Conservation (phyloP, 2,888 invertebrate genomes). For the Endotricha flammealis region DNA sequence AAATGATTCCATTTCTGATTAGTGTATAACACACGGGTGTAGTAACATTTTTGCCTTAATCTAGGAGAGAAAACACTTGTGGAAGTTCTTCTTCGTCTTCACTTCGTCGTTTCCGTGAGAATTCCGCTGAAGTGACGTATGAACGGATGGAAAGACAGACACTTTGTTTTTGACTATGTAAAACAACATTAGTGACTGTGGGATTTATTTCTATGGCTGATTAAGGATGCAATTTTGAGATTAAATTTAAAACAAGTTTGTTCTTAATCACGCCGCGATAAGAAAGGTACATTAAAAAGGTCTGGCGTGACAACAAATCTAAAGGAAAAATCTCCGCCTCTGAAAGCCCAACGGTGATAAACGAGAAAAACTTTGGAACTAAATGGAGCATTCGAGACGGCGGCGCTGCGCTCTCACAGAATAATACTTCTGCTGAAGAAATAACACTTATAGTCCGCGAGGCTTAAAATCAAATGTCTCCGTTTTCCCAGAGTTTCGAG, state of each 20-base stretch:
- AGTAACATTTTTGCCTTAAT: too few species aligned
- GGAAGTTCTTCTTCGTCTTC: too few species aligned
- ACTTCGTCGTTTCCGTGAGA: too few species aligned
- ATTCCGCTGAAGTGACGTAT: too few species aligned
- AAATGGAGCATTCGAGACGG: constrained; percentile 78
- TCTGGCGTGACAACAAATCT: constrained; percentile 79
- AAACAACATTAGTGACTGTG: too few species aligned
- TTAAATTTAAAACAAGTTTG: constrained; percentile 52
- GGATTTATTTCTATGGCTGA: too few species aligned
- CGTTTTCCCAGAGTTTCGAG: constrained; percentile 58
- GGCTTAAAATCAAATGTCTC: constrained; percentile 78
- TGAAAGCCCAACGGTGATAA: constrained; percentile 77
- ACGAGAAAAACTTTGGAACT: constrained; percentile 79
- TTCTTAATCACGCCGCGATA: constrained; percentile 70
- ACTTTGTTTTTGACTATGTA: too few species aligned
- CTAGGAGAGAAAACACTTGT: too few species aligned
- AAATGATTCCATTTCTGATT: too few species aligned
- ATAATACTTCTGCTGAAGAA: constrained; percentile 76
- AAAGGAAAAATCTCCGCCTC: constrained; percentile 78
- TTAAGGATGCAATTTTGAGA: too few species aligned
- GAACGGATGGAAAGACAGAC: too few species aligned
- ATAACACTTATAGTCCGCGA: constrained; percentile 77
- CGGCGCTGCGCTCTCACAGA: constrained; percentile 72
- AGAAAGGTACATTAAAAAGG: constrained; percentile 78
- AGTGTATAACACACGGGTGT: too few species aligned